Conservation (phyloP, 2,797 vertebrate species). For the Mormyrus proboscirostris region DNA sequence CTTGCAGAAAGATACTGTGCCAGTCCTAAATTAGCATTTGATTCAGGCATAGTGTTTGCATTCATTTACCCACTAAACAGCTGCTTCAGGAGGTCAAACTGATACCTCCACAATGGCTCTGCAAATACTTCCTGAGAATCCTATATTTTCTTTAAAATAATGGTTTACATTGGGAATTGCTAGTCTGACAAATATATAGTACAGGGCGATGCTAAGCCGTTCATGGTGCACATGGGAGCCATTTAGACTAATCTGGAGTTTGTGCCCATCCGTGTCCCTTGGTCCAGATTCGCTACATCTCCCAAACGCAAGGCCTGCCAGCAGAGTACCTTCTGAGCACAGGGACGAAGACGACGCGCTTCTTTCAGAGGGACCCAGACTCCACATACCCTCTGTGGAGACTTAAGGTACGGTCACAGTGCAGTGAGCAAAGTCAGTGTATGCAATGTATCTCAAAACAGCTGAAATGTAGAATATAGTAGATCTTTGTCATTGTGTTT, state of each 20-base stretch:
- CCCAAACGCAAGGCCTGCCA: constrained; percentile 95
- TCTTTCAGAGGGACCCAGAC: constrained; percentile 89
- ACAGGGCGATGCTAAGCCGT: background rate
- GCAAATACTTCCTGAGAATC: background rate
- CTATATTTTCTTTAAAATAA: background rate
- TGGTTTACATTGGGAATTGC: background rate
- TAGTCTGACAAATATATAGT: background rate
- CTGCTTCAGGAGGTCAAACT: background rate
- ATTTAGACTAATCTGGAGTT: background rate
- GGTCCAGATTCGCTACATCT: constrained; percentile 94
- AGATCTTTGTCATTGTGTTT: background rate
- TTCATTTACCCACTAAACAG: background rate
- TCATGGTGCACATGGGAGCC: background rate
- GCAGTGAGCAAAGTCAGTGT: background rate
- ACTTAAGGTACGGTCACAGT: constrained; percentile 77
- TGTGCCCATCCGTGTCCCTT: background rate
- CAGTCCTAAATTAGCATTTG: background rate
- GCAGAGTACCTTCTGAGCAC: constrained; percentile 92
- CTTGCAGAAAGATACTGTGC: background rate
- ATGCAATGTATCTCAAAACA: background rate
- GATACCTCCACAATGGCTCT: background rate
- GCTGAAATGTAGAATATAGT: background rate
- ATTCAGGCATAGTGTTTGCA: background rate
- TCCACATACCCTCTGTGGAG: constrained; percentile 90
- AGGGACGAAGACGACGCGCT: constrained; percentile 90